Evolutionary conservation across 2,113 vertebrate species (phyloP).

Genomic region (Lamprotornis superbus): DNA sequence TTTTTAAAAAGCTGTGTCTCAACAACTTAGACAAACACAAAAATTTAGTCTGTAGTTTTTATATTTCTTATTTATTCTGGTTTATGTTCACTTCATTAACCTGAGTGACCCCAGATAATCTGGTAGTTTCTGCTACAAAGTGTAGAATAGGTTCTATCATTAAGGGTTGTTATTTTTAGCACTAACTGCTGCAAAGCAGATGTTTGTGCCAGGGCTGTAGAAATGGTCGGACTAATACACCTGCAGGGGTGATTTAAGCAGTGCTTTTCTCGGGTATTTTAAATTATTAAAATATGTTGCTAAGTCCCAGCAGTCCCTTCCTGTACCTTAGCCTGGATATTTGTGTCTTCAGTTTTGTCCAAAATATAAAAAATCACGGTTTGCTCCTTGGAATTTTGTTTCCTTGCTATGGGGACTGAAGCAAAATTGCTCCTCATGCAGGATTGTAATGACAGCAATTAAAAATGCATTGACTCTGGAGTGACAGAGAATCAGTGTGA

Average conservation of each 20-base stretch:
- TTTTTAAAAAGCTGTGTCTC: background rate
- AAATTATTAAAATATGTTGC: background rate
- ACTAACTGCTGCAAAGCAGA: background rate
- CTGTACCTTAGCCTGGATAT: background rate
- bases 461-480: background rate
- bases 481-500: background rate
- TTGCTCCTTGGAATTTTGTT: background rate
- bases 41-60: background rate
- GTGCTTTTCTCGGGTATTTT: background rate
- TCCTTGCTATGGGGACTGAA: background rate
- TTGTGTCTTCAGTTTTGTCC: background rate
- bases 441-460: conserved; percentile 2
- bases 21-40: background rate
- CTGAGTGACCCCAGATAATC: background rate
- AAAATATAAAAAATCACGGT: background rate
- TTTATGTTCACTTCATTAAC: background rate
- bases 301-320: background rate
- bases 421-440: background rate
- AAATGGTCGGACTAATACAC: background rate
- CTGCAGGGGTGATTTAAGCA: background rate
- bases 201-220: background rate
- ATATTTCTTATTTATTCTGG: background rate
- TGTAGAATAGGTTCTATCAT: background rate
- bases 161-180: background rate
- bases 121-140: background rate